These are phyloP conservation scores for Todus mexicanus DNA, from an alignment of 2,797 vertebrate genomes.

Conservation along the genomic window DNA sequence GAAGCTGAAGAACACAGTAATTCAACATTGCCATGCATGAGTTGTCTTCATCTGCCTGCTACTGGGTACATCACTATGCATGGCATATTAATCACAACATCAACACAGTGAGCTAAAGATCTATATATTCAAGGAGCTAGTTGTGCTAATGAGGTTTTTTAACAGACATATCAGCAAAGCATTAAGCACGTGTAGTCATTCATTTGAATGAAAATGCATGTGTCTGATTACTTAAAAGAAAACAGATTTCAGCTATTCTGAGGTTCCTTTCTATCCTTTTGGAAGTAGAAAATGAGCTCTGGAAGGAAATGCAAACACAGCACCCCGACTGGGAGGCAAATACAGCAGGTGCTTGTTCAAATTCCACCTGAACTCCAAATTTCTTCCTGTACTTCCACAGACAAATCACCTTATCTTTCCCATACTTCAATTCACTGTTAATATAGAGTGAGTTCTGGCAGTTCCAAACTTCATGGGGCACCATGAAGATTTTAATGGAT, in stretches of 20 bases:
- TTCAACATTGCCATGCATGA: background rate
- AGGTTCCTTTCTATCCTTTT: background rate
- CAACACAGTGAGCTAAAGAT: conserved; percentile 17
- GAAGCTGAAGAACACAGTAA: conserved; percentile 25
- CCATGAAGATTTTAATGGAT: background rate
- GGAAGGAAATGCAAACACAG: background rate
- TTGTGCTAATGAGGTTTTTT: background rate
- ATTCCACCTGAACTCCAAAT: background rate
- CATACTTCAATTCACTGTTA: background rate
- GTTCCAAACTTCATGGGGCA: background rate
- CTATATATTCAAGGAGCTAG: background rate
- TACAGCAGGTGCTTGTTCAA: background rate
- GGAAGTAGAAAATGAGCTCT: conserved; percentile 3
- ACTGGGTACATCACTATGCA: background rate
- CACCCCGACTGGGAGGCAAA: background rate
- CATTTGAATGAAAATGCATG: conserved; percentile 16
- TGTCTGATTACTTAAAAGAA: conserved; percentile 5
- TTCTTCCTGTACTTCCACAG: background rate
- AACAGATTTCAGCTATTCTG: background rate
- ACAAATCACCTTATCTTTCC: background rate
- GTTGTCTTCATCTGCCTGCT: conserved; percentile 7
- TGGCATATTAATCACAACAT: background rate
- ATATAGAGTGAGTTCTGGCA: background rate
- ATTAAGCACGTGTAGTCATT: background rate
- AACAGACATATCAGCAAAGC: background rate